Conservation (phyloP, 2,797 vertebrate genomes). For the Nasua narica region DNA sequence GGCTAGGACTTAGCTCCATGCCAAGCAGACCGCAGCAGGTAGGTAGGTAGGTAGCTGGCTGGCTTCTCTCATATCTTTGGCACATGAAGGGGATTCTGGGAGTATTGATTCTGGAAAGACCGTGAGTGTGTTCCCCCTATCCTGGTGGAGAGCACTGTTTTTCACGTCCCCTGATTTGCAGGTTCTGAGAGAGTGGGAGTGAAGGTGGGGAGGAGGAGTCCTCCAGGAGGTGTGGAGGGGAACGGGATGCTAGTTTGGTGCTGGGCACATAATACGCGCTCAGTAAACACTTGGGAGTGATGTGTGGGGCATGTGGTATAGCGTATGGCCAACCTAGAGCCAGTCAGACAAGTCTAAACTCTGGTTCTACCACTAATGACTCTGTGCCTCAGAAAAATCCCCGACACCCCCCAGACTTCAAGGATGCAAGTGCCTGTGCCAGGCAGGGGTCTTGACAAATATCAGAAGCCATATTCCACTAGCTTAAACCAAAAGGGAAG, state of each 20-base stretch:
- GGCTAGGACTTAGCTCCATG: neutral
- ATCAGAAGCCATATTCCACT: neutral
- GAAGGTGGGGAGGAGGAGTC: neutral
- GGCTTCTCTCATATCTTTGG: neutral
- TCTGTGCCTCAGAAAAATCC: neutral
- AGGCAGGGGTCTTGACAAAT: neutral
- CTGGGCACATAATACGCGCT: neutral
- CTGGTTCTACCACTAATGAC: neutral
- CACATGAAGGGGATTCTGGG: neutral
- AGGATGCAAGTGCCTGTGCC: neutral
- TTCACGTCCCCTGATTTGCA: neutral
- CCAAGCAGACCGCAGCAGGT: neutral
- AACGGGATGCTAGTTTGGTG: neutral
- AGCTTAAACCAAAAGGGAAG: neutral
- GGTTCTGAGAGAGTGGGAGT: neutral
- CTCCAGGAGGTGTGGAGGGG: neutral
- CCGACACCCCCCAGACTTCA: neutral
- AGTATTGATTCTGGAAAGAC: neutral
- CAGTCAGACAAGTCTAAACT: neutral
- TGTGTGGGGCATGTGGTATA: neutral
- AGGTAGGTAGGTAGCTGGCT: neutral
- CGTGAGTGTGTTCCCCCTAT: neutral
- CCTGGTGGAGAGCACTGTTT: neutral
- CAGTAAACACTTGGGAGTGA: neutral
- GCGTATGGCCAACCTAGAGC: neutral